Conservation (phyloP, 92 coral and sea anemone species). For the Heteractis magnifica region DNA sequence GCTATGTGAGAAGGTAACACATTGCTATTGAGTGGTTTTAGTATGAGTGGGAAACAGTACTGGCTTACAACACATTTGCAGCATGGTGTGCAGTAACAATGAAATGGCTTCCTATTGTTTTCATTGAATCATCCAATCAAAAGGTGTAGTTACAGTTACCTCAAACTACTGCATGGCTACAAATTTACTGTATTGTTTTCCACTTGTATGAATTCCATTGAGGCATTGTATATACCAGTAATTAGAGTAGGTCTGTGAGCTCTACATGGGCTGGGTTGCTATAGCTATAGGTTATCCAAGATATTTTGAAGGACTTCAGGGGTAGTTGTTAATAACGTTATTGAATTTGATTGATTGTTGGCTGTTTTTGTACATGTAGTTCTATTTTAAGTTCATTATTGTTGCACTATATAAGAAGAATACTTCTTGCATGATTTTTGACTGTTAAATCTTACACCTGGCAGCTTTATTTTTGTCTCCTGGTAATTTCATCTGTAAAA, state of each 20-base stretch:
- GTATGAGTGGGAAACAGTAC: neutral
- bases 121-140: no score
- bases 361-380: neutral
- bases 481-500: no score
- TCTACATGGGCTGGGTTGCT: neutral
- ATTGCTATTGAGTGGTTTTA: neutral
- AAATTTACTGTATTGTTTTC: no score
- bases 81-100: no score
- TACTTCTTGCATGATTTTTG: neutral
- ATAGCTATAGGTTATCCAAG: neutral
- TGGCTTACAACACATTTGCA: neutral
- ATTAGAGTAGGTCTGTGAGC: neutral
- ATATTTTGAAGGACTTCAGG: neutral
- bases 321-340: neutral
- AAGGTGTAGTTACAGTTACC: no score
- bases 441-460: no score
- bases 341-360: neutral
- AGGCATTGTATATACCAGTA: no score
- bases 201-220: no score
- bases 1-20: slow-evolving; percentile 62
- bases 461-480: no score
- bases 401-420: neutral
- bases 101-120: no score
- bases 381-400: neutral
- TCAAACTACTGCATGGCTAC: no score